Base-by-base conservation (phyloP, 2,888 invertebrate genomes). In the Tridacna crocea region DNA sequence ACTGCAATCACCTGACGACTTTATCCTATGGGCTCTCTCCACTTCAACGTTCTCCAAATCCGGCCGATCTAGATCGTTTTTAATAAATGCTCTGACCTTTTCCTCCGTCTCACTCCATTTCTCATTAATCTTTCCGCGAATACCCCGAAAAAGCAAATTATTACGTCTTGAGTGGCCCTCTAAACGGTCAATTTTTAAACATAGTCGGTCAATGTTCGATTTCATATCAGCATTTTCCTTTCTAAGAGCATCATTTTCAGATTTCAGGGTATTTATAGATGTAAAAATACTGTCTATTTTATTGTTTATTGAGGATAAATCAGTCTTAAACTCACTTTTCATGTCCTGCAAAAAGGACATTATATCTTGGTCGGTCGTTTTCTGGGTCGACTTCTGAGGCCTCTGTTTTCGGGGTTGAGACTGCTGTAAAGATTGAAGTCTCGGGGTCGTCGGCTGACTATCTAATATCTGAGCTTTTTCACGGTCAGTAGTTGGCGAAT, bases 21-120 rank as follows among this genome's bases (percentile, higher is more conserved):
- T 72, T 22, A 77, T 19, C 47, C 77, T 70, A 24, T 77, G 77
- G 36, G 77, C 77, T 13, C 77, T 19, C 63, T 77, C 77, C 13
- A 77, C 72, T 60, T 77, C 72, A 26, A 61, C 77, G 24, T 61
- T 26, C 55, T 70, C 77, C 13, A 46, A n/a, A 13, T 24, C 48
- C 24, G 63, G 72, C 51, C 72, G 61, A 46, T 51, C 70, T 27
- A 77, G 24, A 24, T 58, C 61, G 4, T 77, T 46, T 46, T 60
- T 58, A n/a, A 72, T 77, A 61, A 77, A 77, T n/a, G 72, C 27
- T 17, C 63, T 12, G 11, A 63, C 63, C 63, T n/a, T 63, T 19
- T 24, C 63, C 22, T 63, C 63, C 12, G n/a, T 63, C 22, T 19
- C 11, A 12, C n/a, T n/a, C 63, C 63, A 63, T 12, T 12, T 24